Evolutionary conservation across 2,113 vertebrate species (phyloP), one percentile per base, ranked within the genome.

Genomic region (Ailuropoda melanoleuca): DNA sequence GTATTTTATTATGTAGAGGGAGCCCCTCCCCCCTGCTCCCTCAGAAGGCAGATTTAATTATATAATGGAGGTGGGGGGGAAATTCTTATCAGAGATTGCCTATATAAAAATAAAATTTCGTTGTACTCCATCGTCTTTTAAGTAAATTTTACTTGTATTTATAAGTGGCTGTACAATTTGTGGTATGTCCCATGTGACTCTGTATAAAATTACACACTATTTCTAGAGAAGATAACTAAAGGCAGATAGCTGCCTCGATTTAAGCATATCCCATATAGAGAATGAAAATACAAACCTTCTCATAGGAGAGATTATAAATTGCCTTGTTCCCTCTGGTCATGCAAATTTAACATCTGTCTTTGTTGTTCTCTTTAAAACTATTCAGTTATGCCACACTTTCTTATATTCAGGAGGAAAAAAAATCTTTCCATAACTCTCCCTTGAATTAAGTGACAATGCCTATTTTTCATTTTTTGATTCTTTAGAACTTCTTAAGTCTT

Each of bases 401-500:
- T 88, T 96, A 55, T 55, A 37, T 78, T 78, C 56, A 19, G 56
- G 75, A 4, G 24, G 4, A 0, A 7, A 21, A 21, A 34, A 34
- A n/a, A 8, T n/a, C 48, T 92, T 95, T 55, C 50, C 29, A 18
- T 78, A 89, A 81, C 18, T 78, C 66, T 72, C 23, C 46, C 6
- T 37, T 58, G 58, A 95, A 62, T 96, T 92, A 53, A 53, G 29
- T 62, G 55, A 48, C 39, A 70, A 21, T 93, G 55, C 48, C 50
- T 66, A 11, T 70, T 87, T 62, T 84, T 66, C 48, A 29, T 93
- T 93, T 96, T 88, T 85, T 82, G 39, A 85, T 70, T 83, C 53
- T 82, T 92, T 39, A 62, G 37, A 89, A 72, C n/a, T 95, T 87
- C 46, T 62, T 88, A 53, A 93, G n/a, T n/a, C 53, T 93, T 96